Evolutionary conservation across 2,888 invertebrate genomes (phyloP), one percentile per base, ranked within the genome.

Genomic region (Boloria selene): DNA sequence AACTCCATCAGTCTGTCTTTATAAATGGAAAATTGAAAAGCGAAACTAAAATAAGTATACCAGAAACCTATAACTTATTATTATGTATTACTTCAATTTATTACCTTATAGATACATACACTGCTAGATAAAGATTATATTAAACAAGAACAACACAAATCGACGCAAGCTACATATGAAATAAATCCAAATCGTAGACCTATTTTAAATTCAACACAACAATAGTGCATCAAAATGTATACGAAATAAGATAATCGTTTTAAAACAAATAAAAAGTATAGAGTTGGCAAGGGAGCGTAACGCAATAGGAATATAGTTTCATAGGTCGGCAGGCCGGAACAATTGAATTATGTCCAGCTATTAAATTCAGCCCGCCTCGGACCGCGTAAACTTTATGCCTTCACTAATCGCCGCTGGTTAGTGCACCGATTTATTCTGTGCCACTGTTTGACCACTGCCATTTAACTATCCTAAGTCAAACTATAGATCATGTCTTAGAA

Each of bases 261-360:
- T 31, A 31, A 56, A 56, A 22, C 45, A 26, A 56, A 56, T 45
- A 22, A 56, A 55, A 56, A 56, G n/a, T 45, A 56, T 22, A 52
- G 54, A 63, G 42, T 26, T 50, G 61, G 53, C 53, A 54, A 44
- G 38, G 44, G 65, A 17, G 53, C 61, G 62, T 67, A 66, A 64
- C 67, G 63, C 63, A 60, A 69, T 66, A 84, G 80, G 83, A 84
- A 83, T 79, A 82, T 80, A 84, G 84, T 86, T 86, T 84, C 84
- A 81, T 83, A 82, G 82, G 80, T 82, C 85, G 82, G 65, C 83
- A 81, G 78, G 74, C 82, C 75, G 83, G 84, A 85, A 86, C 88
- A 85, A 89, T 89, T 87, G 85, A 85, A 88, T 89, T 87, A 88
- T 85, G 75, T 78, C 76, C 83, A 81, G 83, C 84, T 86, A 87